phyloP scores from a whole-genome alignment of 2,888 invertebrate genomes.

The Pyrgus malvae region DNA sequence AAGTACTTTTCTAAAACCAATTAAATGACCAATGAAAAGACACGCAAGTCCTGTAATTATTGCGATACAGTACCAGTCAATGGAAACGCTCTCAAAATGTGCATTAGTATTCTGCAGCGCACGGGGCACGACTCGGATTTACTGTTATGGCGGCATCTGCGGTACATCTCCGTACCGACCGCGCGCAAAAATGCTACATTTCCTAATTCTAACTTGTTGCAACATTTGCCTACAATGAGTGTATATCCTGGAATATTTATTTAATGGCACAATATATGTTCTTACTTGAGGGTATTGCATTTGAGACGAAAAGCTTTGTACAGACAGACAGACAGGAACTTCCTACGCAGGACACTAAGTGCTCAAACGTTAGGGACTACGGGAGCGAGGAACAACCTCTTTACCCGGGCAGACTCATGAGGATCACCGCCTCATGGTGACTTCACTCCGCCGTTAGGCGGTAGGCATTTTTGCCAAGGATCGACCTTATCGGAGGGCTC shows the following conservation, averaged over 20 bases:
- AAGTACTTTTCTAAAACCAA: background rate
- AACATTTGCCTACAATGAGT: constrained; percentile 5
- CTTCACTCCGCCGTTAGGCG: no score
- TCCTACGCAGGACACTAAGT: no score
- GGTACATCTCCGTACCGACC: constrained; percentile 20
- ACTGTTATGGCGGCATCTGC: constrained; percentile 64
- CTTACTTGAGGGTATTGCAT: no score
- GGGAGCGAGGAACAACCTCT: no score
- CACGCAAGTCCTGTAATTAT: background rate
- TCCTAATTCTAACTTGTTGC: constrained; percentile 20
- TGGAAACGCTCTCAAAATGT: constrained; percentile 21
- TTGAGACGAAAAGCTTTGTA: no score
- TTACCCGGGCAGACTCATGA: no score
- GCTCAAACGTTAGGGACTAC: no score
- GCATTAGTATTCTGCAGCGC: constrained; percentile 65
- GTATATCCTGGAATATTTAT: background rate
- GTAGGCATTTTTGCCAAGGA: no score
- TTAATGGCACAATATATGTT: background rate
- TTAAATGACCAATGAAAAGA: background rate
- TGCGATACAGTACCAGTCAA: no score
- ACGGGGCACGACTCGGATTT: constrained; percentile 51
- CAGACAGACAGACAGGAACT: no score
- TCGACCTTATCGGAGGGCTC: no score
- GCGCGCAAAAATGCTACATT: constrained; percentile 27
- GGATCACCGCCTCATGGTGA: no score